Evolutionary conservation across 2,797 vertebrate species (phyloP).

Genomic region (Crenichthys baileyi): DNA sequence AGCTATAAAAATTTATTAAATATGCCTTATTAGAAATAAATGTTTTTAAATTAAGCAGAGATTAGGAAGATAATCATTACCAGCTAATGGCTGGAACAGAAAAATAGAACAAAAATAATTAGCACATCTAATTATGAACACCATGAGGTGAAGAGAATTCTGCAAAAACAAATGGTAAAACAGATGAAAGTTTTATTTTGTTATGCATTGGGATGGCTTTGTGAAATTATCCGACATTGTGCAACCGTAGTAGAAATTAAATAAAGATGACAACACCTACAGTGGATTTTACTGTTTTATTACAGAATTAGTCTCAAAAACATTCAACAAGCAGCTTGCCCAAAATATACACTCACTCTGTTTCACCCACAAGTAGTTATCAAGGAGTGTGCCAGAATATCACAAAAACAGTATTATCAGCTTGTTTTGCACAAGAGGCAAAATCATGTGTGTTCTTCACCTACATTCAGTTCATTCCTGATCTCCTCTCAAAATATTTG

Average conservation of each 20-base stretch:
- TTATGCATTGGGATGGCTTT: background rate
- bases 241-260: background rate
- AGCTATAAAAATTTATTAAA: background rate
- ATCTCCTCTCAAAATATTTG: background rate
- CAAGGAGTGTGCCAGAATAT: constrained; percentile 8
- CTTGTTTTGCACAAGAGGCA: background rate
- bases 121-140: background rate
- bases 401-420: background rate
- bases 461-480: background rate
- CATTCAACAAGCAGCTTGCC: background rate
- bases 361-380: background rate
- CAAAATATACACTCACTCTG: background rate
- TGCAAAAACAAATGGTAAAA: too few relatives aligned
- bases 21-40: background rate
- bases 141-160: background rate
- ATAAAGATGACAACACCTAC: background rate
- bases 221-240: background rate
- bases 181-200: background rate
- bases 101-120: background rate
- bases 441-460: background rate
- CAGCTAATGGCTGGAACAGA: background rate
- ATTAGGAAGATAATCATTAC: background rate
- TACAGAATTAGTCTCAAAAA: constrained; percentile 33
- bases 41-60: too few relatives aligned
- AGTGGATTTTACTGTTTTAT: constrained; percentile 31